Evolutionary conservation across 2,113 vertebrate species (phyloP).

Genomic region (Felis chaus): DNA sequence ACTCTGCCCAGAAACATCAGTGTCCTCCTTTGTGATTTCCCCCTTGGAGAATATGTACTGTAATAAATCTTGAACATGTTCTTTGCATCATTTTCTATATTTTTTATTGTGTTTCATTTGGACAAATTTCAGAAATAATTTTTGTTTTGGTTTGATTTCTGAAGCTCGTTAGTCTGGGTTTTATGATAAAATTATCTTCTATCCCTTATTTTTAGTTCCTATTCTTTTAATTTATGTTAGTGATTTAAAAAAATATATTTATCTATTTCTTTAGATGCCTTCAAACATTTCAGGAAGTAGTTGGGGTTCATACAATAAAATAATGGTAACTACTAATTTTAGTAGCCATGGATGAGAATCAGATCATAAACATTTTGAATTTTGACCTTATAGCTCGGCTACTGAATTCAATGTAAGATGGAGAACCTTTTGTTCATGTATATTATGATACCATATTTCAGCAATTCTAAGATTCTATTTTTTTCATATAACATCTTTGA

Average conservation of each 20-base stretch:
- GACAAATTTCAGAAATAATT: neutral
- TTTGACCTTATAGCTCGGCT: neutral
- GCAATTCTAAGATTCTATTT: neutral
- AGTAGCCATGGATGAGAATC: neutral
- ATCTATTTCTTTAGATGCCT: neutral
- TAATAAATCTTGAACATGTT: neutral
- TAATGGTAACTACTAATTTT: neutral
- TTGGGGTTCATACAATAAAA: neutral
- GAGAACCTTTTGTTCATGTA: neutral
- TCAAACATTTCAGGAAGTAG: neutral
- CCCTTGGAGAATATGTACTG: neutral
- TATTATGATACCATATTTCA: neutral
- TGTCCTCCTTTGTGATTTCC: neutral
- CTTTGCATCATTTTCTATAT: neutral
- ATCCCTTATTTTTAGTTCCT: neutral
- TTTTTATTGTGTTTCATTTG: constrained; percentile 17
- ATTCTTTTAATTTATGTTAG: neutral
- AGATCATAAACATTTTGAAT: constrained; percentile 3
- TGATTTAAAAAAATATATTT: neutral
- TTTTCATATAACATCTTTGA: neutral
- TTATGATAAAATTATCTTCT: neutral
- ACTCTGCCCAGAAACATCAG: neutral
- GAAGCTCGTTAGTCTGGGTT: neutral
- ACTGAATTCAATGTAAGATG: neutral
- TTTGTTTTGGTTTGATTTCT: neutral